These are phyloP conservation scores for Anorthoa munda DNA, from an alignment of 2,888 invertebrate genomes.

Conservation along the genomic window DNA sequence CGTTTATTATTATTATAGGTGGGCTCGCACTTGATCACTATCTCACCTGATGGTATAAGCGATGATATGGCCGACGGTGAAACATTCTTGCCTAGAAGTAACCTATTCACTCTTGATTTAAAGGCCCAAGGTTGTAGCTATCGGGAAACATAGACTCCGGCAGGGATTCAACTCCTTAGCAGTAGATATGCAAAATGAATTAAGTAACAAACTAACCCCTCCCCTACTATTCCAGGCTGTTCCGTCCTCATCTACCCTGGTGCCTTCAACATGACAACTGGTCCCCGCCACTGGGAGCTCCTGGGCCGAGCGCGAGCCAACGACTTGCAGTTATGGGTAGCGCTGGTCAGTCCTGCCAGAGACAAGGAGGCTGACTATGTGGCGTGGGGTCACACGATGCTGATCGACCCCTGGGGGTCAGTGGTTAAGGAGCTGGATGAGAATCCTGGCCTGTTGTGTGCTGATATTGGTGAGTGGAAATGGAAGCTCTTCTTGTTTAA, in stretches of 20 bases:
- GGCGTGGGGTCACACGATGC: constrained; percentile 97
- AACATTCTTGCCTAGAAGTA: no score
- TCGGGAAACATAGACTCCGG: no score
- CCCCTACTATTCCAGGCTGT: constrained; percentile 91
- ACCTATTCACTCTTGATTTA: no score
- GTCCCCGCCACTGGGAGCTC: constrained; percentile 98
- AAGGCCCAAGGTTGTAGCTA: no score
- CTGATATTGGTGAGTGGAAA: constrained; percentile 93
- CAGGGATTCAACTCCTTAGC: no score
- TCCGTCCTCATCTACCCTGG: constrained; percentile 97
- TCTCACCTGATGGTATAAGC: no score
- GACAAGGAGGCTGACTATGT: constrained; percentile 93
- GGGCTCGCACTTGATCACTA: no score
- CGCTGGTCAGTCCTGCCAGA: constrained; percentile 96
- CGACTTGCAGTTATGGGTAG: constrained; percentile 97
- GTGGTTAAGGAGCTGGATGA: constrained; percentile 93
- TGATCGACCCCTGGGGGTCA: constrained; percentile 96
- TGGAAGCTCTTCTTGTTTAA: not conserved
- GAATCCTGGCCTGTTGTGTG: constrained; percentile 93
- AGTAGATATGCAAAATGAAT: no score
- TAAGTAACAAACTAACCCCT: not conserved
- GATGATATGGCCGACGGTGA: no score
- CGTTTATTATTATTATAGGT: no score
- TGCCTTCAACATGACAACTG: constrained; percentile 99
- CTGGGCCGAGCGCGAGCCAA: constrained; percentile 95